phyloP scores from a whole-genome alignment of 2,797 vertebrate species.

The Smutsia gigantea region DNA sequence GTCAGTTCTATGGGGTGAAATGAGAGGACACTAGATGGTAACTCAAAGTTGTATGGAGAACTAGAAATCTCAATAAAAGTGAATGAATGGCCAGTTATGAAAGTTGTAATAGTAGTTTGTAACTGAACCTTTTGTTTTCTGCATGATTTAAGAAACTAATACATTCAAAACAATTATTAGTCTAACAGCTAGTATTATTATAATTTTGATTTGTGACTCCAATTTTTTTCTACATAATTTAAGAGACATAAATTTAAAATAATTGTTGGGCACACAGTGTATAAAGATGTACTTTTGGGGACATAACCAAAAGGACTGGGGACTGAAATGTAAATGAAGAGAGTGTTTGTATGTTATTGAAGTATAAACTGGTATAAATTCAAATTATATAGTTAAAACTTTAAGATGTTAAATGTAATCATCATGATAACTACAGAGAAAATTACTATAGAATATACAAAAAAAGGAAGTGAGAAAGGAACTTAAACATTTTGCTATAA shows the following conservation, averaged over 20 bases:
- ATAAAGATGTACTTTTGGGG: not conserved
- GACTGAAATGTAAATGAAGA: not conserved
- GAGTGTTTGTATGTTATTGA: not conserved
- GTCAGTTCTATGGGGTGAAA: not conserved
- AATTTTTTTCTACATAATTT: not conserved
- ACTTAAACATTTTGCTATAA: not conserved
- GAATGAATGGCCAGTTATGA: not conserved
- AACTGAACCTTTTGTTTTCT: not conserved
- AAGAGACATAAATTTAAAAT: not conserved
- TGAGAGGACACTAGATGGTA: not conserved
- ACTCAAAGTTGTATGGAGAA: not conserved
- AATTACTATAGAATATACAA: not conserved
- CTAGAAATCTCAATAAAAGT: not conserved
- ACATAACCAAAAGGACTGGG: not conserved
- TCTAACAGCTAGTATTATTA: not conserved
- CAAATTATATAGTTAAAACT: not conserved
- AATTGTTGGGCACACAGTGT: not conserved
- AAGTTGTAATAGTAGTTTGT: not conserved
- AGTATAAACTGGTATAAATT: not conserved
- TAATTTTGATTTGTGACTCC: not conserved
- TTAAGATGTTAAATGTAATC: not conserved
- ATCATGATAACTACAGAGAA: not conserved
- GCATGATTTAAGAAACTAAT: not conserved
- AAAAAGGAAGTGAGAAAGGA: not conserved
- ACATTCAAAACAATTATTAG: not conserved